Evolutionary conservation across 1,140 invertebrate genomes (phyloP), one percentile per base, ranked within the genome.

Genomic region (Dryas iulia): DNA sequence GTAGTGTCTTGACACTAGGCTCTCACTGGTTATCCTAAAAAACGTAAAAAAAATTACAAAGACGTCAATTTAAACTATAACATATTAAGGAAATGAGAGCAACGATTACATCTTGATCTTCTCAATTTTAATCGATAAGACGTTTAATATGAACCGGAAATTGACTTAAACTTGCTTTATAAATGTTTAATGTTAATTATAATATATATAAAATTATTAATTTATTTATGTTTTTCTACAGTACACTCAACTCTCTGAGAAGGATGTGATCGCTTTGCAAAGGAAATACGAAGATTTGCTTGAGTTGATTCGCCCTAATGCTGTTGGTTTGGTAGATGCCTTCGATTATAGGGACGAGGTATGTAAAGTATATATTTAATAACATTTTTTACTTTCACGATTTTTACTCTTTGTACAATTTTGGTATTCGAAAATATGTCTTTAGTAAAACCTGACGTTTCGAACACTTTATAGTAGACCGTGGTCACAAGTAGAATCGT

Each of bases 321-420:
- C 97, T 23, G 95, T 99, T 1, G 95, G 95, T 1, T 90, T 99
- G 14, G 98, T 98, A 0, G 98, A 99, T 84, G 95, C 96, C 12
- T 99, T 98, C 81, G 97, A 98, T 86, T 95, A 97, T 60, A 93
- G 94, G 56, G 98, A 99, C 86, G 94, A 95, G 72, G 94, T 97
- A 66, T 31, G 56, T 56, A 7, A 47, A n/a, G 39, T 12, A 47
- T 14, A 21, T 14, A 7, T 47, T 8, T n/a, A n/a, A n/a, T n/a
- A n/a, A n/a, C n/a, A n/a, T n/a, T n/a, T n/a, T n/a, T n/a, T n/a
- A n/a, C n/a, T n/a, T n/a, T n/a, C n/a, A n/a, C n/a, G n/a, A n/a
- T n/a, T n/a, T n/a, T n/a, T n/a, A n/a, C n/a, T n/a, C n/a, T n/a
- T n/a, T n/a, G n/a, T n/a, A n/a, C n/a, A n/a, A n/a, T n/a, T n/a